Base-by-base conservation (phyloP, 35 echinoderm and acorn worm species). In the Diadema setosum region DNA sequence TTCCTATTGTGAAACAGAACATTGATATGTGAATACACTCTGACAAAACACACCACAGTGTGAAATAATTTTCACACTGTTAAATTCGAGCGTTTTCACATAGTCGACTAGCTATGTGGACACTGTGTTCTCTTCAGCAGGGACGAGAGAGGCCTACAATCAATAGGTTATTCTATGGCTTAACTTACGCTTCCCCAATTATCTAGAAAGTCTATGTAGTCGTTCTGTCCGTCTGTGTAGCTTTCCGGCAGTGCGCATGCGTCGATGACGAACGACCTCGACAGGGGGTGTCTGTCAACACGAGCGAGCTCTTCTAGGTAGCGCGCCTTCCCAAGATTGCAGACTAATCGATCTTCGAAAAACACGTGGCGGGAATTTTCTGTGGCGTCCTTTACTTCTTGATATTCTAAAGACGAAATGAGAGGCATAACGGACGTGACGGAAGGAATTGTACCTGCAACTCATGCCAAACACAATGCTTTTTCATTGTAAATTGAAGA, bases 151-250 rank as follows among this genome's bases (percentile, higher is more conserved):
- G n/a, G 48, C n/a, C n/a, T n/a, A n/a, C n/a, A n/a, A n/a, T n/a
- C n/a, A n/a, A n/a, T n/a, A n/a, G n/a, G n/a, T n/a, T n/a, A n/a
- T n/a, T n/a, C n/a, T n/a, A n/a, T 9, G 48, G 48, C 25, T 20
- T 24, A 24, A 39, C 80, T 80, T 75, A 91, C 89, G 4, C 82
- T 91, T 85, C 89, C 89, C 89, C 89, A 91, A 18, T 84, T 52
- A 18, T 91, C 65, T 25, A 91, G 57, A 55, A 91, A 91, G 1
- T 1, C 12, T 83, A 85, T 85, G 46, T 91, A 91, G 5, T 73
- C 56, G n/a, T n/a, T n/a, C n/a, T n/a, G n/a, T 9, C 6, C 67
- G 12, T 18, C 6, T 45, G 60, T 34, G 24, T 59, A 76, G 36
- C 35, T 23, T 11, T 0, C 65, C 16, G 89, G 82, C 12, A 91